Evolutionary conservation across 2,888 invertebrate genomes (phyloP).

Genomic region (Synergus japonicus): DNA sequence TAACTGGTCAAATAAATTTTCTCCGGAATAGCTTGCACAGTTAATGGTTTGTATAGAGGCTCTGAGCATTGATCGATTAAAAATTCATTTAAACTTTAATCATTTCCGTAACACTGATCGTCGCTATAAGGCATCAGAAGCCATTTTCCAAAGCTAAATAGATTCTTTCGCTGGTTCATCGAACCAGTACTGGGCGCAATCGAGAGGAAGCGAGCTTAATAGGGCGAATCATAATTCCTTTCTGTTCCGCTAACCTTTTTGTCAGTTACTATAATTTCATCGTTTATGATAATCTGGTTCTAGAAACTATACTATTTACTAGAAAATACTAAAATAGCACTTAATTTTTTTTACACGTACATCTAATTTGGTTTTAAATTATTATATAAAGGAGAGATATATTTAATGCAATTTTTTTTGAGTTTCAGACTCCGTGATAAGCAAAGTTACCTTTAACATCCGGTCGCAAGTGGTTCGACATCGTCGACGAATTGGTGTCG

Average conservation of each 20-base stretch:
- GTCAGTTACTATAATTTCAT: neutral
- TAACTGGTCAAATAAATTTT: slow-evolving; percentile 24
- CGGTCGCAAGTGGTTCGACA: slow-evolving; percentile 22
- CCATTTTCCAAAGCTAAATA: slow-evolving; percentile 40
- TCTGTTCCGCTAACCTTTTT: slow-evolving; percentile 26
- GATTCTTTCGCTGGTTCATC: slow-evolving; percentile 38
- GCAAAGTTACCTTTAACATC: slow-evolving; percentile 39
- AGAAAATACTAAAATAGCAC: neutral
- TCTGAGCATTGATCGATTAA: slow-evolving; percentile 33
- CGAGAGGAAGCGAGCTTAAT: slow-evolving; percentile 40
- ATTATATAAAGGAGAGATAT: slow-evolving; percentile 1
- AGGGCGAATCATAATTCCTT: slow-evolving; percentile 38
- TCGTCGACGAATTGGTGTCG: slow-evolving; percentile 35
- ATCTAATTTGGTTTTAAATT: too few relatives aligned
- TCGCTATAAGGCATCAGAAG: slow-evolving; percentile 31
- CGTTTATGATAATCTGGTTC: neutral
- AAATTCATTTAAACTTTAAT: slow-evolving; percentile 39
- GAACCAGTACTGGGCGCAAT: slow-evolving; percentile 29
- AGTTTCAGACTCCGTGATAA: slow-evolving; percentile 17
- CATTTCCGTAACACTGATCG: slow-evolving; percentile 40
- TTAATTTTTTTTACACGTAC: neutral
- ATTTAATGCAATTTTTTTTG: slow-evolving; percentile 22
- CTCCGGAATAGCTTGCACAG: neutral
- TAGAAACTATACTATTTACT: neutral
- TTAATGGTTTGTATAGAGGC: slow-evolving; percentile 27